These are phyloP conservation scores for Rhynchonycteris naso DNA, from an alignment of 2,797 vertebrate species.

Conservation along the genomic window DNA sequence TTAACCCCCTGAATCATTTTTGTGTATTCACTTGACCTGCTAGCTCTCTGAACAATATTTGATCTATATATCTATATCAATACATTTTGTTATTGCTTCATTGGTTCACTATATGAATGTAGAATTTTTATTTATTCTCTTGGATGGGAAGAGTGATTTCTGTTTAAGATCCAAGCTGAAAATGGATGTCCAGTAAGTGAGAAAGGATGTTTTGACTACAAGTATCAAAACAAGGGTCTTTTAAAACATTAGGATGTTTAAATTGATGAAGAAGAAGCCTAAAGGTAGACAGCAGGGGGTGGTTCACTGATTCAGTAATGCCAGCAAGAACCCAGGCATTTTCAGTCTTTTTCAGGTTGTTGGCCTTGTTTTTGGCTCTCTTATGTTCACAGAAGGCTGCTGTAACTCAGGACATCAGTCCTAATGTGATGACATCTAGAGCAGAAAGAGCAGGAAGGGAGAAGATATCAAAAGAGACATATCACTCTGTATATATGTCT, in stretches of 20 bases:
- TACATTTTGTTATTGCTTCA: neutral
- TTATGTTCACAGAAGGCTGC: neutral
- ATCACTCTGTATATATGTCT: neutral
- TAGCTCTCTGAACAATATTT: neutral
- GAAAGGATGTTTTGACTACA: neutral
- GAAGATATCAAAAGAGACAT: neutral
- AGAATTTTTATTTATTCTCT: conserved; percentile 16
- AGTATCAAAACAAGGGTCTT: neutral
- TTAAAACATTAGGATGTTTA: neutral
- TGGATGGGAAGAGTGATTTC: conserved; percentile 33
- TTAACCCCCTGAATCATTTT: neutral
- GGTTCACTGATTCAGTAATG: neutral
- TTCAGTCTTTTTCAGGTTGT: neutral
- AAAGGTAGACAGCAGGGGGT: neutral
- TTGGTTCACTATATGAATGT: neutral
- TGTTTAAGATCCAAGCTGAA: neutral
- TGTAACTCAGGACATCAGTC: neutral
- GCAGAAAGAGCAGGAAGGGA: neutral
- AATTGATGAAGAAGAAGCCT: neutral
- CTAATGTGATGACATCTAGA: neutral
- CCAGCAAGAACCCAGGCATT: neutral
- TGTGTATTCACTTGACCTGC: neutral
- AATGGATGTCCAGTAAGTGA: conserved; percentile 2
- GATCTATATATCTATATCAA: neutral
- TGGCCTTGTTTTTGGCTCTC: neutral